Evolutionary conservation across 2,797 vertebrate species (phyloP), one percentile per base, ranked within the genome.

Genomic region (Enteromius afrohamiltoni): DNA sequence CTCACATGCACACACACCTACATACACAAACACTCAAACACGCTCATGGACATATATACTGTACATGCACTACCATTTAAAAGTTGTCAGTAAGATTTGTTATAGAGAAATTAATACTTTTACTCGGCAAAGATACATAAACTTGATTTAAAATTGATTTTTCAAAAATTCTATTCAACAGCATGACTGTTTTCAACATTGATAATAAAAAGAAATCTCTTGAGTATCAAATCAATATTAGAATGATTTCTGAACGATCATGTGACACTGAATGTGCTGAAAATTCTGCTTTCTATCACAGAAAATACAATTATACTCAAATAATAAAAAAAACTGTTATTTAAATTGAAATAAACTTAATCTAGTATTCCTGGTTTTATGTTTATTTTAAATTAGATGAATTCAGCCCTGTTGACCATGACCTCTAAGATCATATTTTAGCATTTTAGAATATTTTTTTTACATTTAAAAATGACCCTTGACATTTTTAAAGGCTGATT

Each of bases 1-100:
- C 53, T 60, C 65, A 62, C 65, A 51, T 37, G 64, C 31, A 73
- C n/a, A 19, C 42, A 19, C 49, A 14, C 45, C 2, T 31, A 17
- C n/a, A 49, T 17, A 60, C 37, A 78, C 62, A 79, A 21, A 37
- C 62, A 77, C 62, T 68, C 34, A 29, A 53, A 45, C 60, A 26
- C 10, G 19, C 64, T 42, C 65, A 45, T 40, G 49, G 17, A 17
- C 40, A 29, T 23, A 62, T 4, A 76, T 37, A 76, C 53, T 31
- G 62, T 21, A 68, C 65, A 68, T 68, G 17, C 21, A 76, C 34
- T 40, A 17, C 34, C 0, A 0, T 76, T 76, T 7, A 31, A 71
- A 49, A 16, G n/a, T 45, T 19, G 4, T 34, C 5, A 74, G 29
- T 34, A 21, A 4, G 8, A 67, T 21, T 64, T 31, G 29, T 17